A percentile compares a stretch with the other conserved stretches of the same genome.
Conservation (phyloP, 2,888 invertebrate genomes). For the Tinea pellionella region DNA sequence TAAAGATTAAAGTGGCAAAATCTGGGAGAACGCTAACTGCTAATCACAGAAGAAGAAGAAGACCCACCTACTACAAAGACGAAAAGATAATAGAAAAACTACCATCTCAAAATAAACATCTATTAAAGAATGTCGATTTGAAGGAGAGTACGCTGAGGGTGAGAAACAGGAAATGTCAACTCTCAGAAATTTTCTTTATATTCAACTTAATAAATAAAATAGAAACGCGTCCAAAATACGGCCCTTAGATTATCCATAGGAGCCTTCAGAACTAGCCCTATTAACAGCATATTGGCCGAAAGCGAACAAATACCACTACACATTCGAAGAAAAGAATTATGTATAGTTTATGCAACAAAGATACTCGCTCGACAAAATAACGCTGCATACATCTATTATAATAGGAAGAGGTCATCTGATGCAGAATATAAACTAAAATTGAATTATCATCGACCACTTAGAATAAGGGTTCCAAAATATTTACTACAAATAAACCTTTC, state of each 20-base stretch:
- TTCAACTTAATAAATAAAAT: too few species aligned
- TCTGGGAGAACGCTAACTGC: conserved; percentile 14
- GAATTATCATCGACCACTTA: not conserved
- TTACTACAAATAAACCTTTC: not conserved
- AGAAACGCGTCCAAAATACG: not conserved
- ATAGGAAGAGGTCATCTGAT: not conserved
- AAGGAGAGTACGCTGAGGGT: conserved; percentile 15
- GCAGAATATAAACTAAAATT: too few species aligned
- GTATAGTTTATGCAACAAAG: not conserved
- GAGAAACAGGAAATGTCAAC: conserved; percentile 20
- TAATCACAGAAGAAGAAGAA: conserved; percentile 16
- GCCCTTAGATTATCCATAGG: not conserved
- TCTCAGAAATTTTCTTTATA: too few species aligned
- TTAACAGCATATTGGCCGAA: not conserved
- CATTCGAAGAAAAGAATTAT: conserved; percentile 1
- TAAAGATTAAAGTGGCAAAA: conserved; percentile 11
- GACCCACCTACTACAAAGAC: conserved; percentile 16
- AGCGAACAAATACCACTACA: not conserved
- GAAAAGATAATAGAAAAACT: conserved; percentile 15
- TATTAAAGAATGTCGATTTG: conserved; percentile 10
- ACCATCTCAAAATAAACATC: conserved; percentile 16
- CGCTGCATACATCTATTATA: not conserved
- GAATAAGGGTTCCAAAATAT: not conserved
- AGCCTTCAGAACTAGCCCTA: conserved; percentile 1
- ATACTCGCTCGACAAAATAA: not conserved